Conservation (phyloP, 2,888 invertebrate genomes). For the Nomada lathburiana region DNA sequence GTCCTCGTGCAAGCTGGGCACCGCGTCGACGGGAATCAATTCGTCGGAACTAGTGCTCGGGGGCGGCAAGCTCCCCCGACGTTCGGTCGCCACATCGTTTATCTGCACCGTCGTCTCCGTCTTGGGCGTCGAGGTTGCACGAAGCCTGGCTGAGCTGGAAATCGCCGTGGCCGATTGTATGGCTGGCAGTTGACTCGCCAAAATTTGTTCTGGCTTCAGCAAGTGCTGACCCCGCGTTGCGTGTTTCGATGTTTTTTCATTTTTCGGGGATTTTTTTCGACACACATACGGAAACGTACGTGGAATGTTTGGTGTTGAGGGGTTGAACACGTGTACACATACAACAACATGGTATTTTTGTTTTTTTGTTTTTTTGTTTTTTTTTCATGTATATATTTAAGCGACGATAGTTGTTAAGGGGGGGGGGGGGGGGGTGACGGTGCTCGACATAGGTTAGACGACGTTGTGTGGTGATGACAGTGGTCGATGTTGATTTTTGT, state of each 20-base stretch:
- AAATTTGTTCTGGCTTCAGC: conserved; percentile 35
- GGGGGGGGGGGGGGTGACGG: conserved; percentile 30
- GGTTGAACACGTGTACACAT: not conserved
- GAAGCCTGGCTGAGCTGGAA: conserved; percentile 81
- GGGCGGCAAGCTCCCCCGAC: fast-evolving
- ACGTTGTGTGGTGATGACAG: conserved; percentile 42
- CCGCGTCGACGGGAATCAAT: conserved; percentile 14
- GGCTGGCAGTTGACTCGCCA: conserved; percentile 65
- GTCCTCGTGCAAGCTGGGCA: conserved; percentile 30
- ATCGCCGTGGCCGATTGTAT: conserved; percentile 82
- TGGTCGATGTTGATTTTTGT: conserved; percentile 37
- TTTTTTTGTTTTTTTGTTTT: not conserved
- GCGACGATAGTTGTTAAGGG: conserved; percentile 52
- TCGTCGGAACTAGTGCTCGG: conserved; percentile 23
- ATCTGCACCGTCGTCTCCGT: conserved; percentile 38
- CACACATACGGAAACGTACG: conserved; percentile 17
- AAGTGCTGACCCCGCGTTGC: conserved; percentile 51
- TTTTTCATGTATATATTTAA: conserved; percentile 12
- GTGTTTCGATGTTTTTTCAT: conserved; percentile 11
- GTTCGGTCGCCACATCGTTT: conserved; percentile 29
- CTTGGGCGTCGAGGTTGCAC: conserved; percentile 53
- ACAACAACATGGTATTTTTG: conserved; percentile 8
- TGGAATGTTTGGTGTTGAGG: conserved; percentile 21
- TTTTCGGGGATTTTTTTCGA: conserved; percentile 17
- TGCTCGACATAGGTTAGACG: conserved; percentile 60